Evolutionary conservation across 1,140 invertebrate genomes (phyloP), one percentile per base, ranked within the genome.

Genomic region (Liolophura sinensis): DNA sequence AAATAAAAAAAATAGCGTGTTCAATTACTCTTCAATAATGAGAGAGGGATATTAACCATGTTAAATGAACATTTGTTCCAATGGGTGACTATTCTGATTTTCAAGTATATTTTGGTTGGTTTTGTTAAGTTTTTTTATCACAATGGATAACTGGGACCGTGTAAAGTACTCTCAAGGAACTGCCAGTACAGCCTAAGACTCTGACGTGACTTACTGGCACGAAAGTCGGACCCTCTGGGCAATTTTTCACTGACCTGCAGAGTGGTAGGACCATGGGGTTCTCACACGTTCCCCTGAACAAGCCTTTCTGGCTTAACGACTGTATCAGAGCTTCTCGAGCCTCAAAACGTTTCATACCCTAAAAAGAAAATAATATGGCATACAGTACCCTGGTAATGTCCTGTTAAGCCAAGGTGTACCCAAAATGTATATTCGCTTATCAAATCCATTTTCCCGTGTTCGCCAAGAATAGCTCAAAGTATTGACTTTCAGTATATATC

Each of bases 221-320:
- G 3, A 54, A 20, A 54, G 51, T 12, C n/a, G 3, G n/a, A 40
- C 22, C 9, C 57, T 15, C 57, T 20, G 48, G 60, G n/a, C 20
- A 16, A 15, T n/a, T n/a, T 7, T 15, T 46, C 16, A 60, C 69
- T 52, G 61, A 86, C 85, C 84, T 97, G 84, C 97, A 99, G 55
- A 99, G 88, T 16, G 97, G 97, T 54, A 99, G 91, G 55, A 95
- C 91, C 95, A 98, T 99, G 0, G 93, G 89, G 87, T 99, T 93
- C 68, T 95, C 91, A 68, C 91, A 89, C 1, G 90, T 91, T 75
- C 92, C 95, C 18, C 91, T 86, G 78, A 94, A 97, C 0, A 98
- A 83, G 18, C 90, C 90, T 67, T 88, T 86, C 61, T 90, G 85
- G 75, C 91, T 91, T 12, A 99, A 83, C 25, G 87, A 89, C 68